Percentiles rank a stretch among this genome's conserved stretches.
phyloP scores from a whole-genome alignment of 37 sponge, comb jelly and placozoan genomes.

The Beroe ovata region DNA sequence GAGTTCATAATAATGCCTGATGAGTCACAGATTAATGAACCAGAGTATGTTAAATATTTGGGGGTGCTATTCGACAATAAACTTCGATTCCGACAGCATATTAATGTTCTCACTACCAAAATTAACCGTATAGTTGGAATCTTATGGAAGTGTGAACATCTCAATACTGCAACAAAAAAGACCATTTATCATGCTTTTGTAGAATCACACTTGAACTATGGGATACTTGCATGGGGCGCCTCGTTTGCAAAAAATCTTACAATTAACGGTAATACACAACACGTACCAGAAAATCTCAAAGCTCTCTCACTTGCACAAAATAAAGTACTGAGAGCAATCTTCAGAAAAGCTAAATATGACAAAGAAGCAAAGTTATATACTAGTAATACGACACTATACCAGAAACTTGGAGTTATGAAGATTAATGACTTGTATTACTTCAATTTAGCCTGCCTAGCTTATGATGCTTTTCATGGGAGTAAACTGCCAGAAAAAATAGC shows the following conservation, averaged over 20 bases:
- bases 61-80: slow-evolving; percentile 2
- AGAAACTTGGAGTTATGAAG: neutral
- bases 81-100: neutral
- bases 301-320: neutral
- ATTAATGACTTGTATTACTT: neutral
- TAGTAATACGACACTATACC: neutral
- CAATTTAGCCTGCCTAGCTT: neutral
- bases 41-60: slow-evolving; percentile 20
- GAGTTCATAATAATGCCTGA: slow-evolving; percentile 38
- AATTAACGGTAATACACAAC: no score
- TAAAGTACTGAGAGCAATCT: neutral
- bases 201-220: slow-evolving; percentile 23
- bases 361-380: neutral
- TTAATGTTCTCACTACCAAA: neutral
- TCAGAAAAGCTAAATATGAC: neutral
- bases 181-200: slow-evolving; percentile 6
- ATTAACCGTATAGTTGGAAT: slow-evolving; percentile 33
- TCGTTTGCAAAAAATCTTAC: slow-evolving; percentile 6
- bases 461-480: neutral
- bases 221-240: neutral
- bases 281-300: no score
- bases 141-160: neutral
- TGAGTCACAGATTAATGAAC: slow-evolving; percentile 4
- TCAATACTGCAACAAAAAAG: neutral
- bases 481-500: neutral